Evolutionary conservation across 2,113 vertebrate species (phyloP).

Genomic region (Oriolus oriolus): DNA sequence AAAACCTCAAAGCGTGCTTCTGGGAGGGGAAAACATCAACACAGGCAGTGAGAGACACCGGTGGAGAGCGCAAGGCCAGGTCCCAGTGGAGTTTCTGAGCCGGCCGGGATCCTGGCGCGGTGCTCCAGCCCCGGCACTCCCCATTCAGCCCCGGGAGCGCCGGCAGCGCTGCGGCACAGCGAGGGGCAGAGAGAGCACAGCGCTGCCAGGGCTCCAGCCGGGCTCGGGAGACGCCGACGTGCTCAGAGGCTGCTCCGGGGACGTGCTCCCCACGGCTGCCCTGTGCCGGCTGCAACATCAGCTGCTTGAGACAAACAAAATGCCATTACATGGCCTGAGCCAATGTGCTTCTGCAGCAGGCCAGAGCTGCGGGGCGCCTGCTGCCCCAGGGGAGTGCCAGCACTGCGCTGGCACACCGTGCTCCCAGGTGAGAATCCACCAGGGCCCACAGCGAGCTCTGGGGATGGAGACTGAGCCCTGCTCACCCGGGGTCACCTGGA

Average conservation of each 20-base stretch:
- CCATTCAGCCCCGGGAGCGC: accelerated
- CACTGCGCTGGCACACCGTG: background rate
- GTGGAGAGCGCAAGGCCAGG: background rate
- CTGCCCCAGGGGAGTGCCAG: background rate
- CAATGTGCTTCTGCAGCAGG: background rate
- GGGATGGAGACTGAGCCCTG: background rate
- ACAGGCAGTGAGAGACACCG: background rate
- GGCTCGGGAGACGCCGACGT: background rate
- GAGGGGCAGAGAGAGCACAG: background rate
- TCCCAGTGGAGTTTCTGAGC: background rate
- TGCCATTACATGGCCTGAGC: background rate
- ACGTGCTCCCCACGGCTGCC: background rate
- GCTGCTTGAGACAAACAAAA: background rate
- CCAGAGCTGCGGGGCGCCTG: background rate
- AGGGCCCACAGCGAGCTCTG: background rate
- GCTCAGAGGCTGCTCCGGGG: background rate
- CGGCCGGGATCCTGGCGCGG: background rate
- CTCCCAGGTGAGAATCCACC: background rate
- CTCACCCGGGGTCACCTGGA: background rate
- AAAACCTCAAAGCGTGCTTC: background rate
- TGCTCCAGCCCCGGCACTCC: background rate
- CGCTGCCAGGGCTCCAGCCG: background rate
- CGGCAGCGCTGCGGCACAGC: background rate
- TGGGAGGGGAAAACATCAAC: background rate
- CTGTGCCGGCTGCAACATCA: background rate